Evolutionary conservation across 2,888 invertebrate species (phyloP).

Genomic region (Latrodectus hesperus): DNA sequence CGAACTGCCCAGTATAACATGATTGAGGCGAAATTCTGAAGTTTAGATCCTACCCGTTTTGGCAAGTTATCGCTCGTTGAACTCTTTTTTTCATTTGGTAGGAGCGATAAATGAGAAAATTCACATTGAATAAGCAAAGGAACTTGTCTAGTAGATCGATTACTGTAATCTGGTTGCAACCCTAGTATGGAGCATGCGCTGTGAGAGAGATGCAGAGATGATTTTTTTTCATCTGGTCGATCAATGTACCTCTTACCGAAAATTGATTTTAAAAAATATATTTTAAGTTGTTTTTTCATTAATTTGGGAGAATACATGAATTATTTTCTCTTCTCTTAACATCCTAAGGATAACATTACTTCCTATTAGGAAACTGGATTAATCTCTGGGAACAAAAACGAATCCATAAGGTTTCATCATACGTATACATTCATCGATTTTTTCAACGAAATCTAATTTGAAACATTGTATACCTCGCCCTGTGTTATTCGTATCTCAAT

Average conservation of each 20-base stretch:
- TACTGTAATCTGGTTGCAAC: constrained; percentile 48
- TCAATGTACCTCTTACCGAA: constrained; percentile 9
- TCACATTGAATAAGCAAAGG: not conserved
- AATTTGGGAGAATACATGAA: too few species aligned
- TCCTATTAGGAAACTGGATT: too few species aligned
- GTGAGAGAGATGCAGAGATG: constrained; percentile 20
- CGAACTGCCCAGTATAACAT: constrained; percentile 32
- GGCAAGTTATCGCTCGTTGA: constrained; percentile 22
- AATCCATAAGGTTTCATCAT: too few species aligned
- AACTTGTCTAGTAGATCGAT: constrained; percentile 49
- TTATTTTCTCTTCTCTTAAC: too few species aligned
- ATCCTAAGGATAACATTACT: too few species aligned
- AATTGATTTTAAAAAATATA: too few species aligned
- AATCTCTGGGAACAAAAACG: too few species aligned
- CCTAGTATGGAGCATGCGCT: constrained; percentile 43
- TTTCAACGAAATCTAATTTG: too few species aligned
- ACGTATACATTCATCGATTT: too few species aligned
- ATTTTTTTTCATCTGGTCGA: constrained; percentile 37
- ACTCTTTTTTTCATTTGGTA: not conserved
- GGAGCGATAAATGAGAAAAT: constrained; percentile 16
- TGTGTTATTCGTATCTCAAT: too few species aligned
- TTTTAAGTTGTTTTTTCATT: too few species aligned
- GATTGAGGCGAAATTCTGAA: constrained; percentile 29
- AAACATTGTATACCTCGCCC: too few species aligned
- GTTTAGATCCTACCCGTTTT: not conserved